A percentile compares a stretch with the other conserved stretches of the same genome.
These are phyloP conservation scores for Eristalis intricaria DNA, from an alignment of 2,888 invertebrate species.

Conservation along the genomic window DNA sequence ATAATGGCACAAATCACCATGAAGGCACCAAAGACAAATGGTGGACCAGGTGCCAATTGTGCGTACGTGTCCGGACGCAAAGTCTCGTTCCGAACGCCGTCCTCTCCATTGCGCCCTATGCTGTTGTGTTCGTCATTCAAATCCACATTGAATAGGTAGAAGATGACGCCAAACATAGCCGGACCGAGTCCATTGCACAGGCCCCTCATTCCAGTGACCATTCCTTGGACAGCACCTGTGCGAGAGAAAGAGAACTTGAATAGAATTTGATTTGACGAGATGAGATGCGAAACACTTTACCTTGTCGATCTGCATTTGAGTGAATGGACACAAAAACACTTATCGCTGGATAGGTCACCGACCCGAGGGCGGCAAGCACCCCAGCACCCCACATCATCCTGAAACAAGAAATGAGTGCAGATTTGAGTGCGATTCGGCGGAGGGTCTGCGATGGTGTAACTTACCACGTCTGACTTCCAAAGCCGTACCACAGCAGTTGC, in stretches of 20 bases:
- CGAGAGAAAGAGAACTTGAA: neutral
- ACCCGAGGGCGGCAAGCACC: slow-evolving; percentile 96
- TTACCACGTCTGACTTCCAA: slow-evolving; percentile 96
- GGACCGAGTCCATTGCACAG: slow-evolving; percentile 99
- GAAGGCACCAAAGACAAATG: slow-evolving; percentile 98
- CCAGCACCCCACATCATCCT: slow-evolving; percentile 99
- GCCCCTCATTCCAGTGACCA: slow-evolving; percentile 99
- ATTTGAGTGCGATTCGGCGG: neutral
- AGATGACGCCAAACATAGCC: slow-evolving; percentile 98
- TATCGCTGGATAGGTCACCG: slow-evolving; percentile 99
- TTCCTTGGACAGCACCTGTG: slow-evolving; percentile 93
- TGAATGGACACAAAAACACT: slow-evolving; percentile 99
- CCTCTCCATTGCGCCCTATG: slow-evolving; percentile 54
- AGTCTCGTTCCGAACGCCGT: slow-evolving; percentile 69
- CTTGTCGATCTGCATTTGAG: slow-evolving; percentile 98
- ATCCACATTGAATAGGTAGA: slow-evolving; percentile 99
- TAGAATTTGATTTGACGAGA: neutral
- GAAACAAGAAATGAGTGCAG: slow-evolving; percentile 26
- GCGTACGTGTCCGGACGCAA: slow-evolving; percentile 82
- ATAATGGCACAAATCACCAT: slow-evolving; percentile 97
- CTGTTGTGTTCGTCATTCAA: slow-evolving; percentile 88
- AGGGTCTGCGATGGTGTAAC: slow-evolving; percentile 59
- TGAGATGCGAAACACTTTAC: slow-evolving; percentile 78
- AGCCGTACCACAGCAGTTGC: slow-evolving; percentile 98
- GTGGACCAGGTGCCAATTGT: slow-evolving; percentile 96